A percentile compares a stretch with the other conserved stretches of the same genome.
Conservation (phyloP, 2,797 vertebrate genomes). For the Gambusia yucatana region DNA sequence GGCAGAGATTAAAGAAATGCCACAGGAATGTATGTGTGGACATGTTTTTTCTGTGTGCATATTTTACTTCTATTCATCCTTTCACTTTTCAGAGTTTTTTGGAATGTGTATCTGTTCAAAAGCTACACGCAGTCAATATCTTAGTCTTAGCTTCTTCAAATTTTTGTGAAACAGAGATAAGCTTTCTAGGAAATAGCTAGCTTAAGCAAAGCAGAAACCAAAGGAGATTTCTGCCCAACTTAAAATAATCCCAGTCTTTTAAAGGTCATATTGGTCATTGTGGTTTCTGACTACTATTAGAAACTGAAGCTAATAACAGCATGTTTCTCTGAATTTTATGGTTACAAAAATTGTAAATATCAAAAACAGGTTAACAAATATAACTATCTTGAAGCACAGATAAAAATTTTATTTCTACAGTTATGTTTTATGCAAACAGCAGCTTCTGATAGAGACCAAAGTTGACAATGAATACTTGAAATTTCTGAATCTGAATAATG, state of each 20-base stretch:
- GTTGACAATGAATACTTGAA: neutral
- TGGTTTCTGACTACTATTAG: neutral
- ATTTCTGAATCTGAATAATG: neutral
- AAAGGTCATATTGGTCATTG: neutral
- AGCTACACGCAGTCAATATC: neutral
- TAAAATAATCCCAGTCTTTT: neutral
- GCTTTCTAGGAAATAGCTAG: neutral
- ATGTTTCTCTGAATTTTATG: neutral
- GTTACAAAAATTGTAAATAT: neutral
- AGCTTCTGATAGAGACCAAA: neutral
- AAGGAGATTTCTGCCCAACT: neutral
- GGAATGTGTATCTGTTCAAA: neutral
- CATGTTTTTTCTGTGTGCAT: neutral
- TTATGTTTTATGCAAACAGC: neutral
- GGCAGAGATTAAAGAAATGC: neutral
- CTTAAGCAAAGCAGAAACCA: neutral
- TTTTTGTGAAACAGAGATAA: neutral
- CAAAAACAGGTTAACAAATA: too few relatives aligned
- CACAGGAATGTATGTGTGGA: neutral
- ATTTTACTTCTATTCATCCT: neutral
- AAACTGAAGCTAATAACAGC: neutral
- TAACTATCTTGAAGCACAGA: neutral
- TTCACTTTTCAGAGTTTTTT: neutral
- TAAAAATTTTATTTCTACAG: neutral
- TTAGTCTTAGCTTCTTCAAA: neutral